Evolutionary conservation across 1,140 invertebrate species (phyloP).

Genomic region (Aphelinus atriplicis): DNA sequence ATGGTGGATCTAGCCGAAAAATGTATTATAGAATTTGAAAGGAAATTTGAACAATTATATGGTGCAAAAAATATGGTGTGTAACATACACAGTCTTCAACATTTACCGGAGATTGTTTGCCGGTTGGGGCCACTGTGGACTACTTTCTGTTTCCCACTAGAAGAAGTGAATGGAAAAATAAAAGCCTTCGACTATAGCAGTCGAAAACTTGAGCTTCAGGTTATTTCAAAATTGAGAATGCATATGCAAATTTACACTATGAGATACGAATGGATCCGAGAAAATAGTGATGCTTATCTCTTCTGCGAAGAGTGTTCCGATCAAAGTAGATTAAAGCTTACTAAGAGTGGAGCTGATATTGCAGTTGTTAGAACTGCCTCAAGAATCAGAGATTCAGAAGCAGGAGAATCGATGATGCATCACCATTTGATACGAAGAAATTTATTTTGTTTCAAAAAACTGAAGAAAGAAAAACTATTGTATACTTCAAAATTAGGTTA

Average conservation of each 20-base stretch:
- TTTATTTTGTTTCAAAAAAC: constrained; percentile 6
- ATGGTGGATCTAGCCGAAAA: constrained; percentile 23
- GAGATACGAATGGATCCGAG: background rate
- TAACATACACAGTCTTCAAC: constrained; percentile 39
- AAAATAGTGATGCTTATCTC: background rate
- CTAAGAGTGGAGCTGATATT: background rate
- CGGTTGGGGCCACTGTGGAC: constrained; percentile 40
- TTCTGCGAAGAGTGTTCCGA: background rate
- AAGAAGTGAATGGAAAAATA: constrained; percentile 11
- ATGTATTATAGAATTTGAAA: constrained; percentile 36
- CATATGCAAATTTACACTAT: background rate
- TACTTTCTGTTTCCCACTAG: constrained; percentile 16
- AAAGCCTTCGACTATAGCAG: background rate
- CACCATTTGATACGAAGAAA: background rate
- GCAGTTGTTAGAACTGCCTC: background rate
- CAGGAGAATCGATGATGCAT: background rate
- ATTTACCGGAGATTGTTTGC: constrained; percentile 36
- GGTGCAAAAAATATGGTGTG: constrained; percentile 30
- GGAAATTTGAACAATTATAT: constrained; percentile 38
- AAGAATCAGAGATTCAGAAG: background rate
- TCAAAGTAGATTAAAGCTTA: constrained; percentile 1
- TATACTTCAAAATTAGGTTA: background rate
- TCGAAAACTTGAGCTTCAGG: constrained; percentile 1
- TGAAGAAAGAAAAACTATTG: constrained; percentile 9
- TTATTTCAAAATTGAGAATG: constrained; percentile 1